Conservation (phyloP, 2,797 vertebrate genomes). For the Podargus strigoides region DNA sequence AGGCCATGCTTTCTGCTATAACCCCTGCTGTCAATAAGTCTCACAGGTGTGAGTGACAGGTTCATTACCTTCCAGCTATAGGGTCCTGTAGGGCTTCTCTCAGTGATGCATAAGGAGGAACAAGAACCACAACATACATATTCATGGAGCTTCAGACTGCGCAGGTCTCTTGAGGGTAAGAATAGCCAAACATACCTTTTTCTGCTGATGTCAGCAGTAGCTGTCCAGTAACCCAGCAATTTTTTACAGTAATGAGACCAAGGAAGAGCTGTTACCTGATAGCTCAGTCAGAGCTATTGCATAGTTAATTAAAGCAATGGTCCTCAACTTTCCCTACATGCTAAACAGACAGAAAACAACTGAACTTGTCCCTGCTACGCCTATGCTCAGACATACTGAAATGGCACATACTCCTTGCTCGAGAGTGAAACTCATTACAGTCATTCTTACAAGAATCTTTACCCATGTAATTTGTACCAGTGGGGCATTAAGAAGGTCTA, state of each 20-base stretch:
- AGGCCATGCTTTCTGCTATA: neutral
- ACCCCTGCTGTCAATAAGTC: neutral
- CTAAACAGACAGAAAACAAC: neutral
- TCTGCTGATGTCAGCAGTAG: neutral
- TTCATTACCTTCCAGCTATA: neutral
- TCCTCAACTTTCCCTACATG: neutral
- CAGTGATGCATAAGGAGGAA: neutral
- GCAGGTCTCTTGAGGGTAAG: neutral
- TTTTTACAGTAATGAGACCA: neutral
- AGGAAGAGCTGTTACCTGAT: neutral
- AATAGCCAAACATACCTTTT: neutral
- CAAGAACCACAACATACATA: neutral
- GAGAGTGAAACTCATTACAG: neutral
- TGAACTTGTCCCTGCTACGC: neutral
- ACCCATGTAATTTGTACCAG: neutral
- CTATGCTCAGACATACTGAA: neutral
- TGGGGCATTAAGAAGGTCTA: neutral
- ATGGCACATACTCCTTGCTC: neutral
- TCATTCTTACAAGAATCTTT: neutral
- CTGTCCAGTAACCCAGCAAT: neutral
- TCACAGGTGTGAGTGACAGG: neutral
- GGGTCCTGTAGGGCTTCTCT: neutral
- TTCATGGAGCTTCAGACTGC: neutral
- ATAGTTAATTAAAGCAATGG: neutral
- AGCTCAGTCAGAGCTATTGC: neutral